Conservation (phyloP, 2,113 vertebrate species). For the Microcebus murinus region DNA sequence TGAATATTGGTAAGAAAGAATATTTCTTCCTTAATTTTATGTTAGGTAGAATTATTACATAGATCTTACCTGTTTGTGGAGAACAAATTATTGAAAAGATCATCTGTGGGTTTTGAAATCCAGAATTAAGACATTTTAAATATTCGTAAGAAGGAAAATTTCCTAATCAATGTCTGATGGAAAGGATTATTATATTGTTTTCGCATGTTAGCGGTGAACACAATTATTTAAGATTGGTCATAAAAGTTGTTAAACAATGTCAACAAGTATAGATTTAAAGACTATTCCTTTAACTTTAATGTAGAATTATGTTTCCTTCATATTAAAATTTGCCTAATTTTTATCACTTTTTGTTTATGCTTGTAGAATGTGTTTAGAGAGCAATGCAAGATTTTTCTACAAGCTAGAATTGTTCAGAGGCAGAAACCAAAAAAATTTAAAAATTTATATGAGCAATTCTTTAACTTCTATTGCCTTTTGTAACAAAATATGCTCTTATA, state of each 20-base stretch:
- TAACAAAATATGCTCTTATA: background rate
- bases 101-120: background rate
- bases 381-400: conserved; percentile 91
- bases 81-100: background rate
- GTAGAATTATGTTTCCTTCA: background rate
- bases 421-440: conserved; percentile 91
- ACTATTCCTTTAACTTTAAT: background rate
- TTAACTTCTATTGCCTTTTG: conserved; percentile 86
- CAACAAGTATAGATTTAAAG: background rate
- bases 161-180: background rate
- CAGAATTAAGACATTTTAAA: background rate
- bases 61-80: background rate
- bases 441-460: conserved; percentile 90
- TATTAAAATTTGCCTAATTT: background rate
- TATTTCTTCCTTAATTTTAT: background rate
- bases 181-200: background rate
- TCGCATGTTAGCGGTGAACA: background rate
- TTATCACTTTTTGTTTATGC: conserved; percentile 33
- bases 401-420: conserved; percentile 88
- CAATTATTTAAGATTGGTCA: background rate
- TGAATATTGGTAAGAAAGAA: background rate
- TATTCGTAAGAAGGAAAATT: background rate
- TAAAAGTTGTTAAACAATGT: background rate
- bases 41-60: too few relatives aligned
- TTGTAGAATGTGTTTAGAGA: conserved; percentile 89